Evolutionary conservation across 2,113 vertebrate species (phyloP).

Genomic region (Melanerpes formicivorus): DNA sequence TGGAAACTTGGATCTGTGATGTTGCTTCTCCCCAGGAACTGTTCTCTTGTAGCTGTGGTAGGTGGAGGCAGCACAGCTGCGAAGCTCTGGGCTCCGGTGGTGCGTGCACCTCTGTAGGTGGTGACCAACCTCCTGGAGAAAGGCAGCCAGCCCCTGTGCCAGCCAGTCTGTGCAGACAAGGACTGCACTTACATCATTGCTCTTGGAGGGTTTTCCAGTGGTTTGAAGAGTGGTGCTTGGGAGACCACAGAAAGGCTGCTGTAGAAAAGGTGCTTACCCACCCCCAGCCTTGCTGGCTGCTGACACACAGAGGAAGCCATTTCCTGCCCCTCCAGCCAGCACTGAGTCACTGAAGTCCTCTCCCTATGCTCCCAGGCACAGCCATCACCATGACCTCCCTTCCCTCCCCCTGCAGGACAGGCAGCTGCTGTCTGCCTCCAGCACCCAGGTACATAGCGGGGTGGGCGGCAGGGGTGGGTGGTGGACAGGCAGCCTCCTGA

Average conservation of each 20-base stretch:
- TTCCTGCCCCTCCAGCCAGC: background rate
- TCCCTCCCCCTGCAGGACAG: background rate
- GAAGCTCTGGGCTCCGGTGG: background rate
- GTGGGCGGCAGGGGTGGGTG: background rate
- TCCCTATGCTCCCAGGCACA: background rate
- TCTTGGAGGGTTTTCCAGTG: background rate
- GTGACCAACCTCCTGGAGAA: background rate
- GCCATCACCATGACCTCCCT: background rate
- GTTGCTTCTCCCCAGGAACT: background rate
- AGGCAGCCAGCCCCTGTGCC: background rate
- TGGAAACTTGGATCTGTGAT: background rate
- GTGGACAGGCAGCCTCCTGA: background rate
- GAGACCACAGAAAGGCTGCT: background rate
- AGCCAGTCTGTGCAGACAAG: background rate
- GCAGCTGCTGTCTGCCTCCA: background rate
- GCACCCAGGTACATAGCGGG: background rate
- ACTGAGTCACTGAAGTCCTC: background rate
- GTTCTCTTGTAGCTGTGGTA: background rate
- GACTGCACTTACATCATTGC: background rate
- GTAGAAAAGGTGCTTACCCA: background rate
- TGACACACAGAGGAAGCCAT: background rate
- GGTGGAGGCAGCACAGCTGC: background rate
- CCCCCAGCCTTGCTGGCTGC: background rate
- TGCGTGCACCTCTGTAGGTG: background rate
- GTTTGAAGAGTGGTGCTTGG: background rate